Conservation (phyloP, 2,888 invertebrate genomes). For the Drosophila tanythrix region DNA sequence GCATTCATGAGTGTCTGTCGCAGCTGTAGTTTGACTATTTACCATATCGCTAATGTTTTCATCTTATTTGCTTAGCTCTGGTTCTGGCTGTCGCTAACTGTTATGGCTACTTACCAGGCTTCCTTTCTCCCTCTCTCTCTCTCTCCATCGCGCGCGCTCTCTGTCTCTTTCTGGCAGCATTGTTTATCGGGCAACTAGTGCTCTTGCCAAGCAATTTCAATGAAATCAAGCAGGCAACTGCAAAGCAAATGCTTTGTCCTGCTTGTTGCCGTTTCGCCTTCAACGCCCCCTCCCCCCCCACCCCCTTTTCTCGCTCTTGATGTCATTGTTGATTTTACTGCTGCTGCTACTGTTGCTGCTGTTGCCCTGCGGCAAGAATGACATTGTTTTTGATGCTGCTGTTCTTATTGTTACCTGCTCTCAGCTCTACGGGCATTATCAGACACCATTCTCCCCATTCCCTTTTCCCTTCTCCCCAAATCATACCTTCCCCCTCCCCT, state of each 20-base stretch:
- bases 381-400: conserved; percentile 26
- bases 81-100: conserved; percentile 33
- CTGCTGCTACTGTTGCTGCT: conserved; percentile 18
- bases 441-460: conserved; percentile 5
- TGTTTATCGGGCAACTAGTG: conserved; percentile 48
- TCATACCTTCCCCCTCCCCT: neutral
- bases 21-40: conserved; percentile 19
- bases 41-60: conserved; percentile 29
- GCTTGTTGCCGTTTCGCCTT: conserved; percentile 12
- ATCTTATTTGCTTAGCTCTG: conserved; percentile 27
- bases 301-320: conserved; percentile 3
- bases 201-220: conserved; percentile 49
- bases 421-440: conserved; percentile 34
- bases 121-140: neutral
- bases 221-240: conserved; percentile 56
- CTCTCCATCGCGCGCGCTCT: neutral
- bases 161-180: neutral
- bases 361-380: conserved; percentile 38
- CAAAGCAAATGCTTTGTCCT: conserved; percentile 56
- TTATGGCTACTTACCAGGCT: conserved; percentile 47
- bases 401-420: conserved; percentile 24
- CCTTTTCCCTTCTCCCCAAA: too few species aligned
- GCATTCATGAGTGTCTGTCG: conserved; percentile 32
- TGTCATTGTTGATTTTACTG: conserved; percentile 43
- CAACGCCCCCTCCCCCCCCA: neutral